Evolutionary conservation across 1,140 invertebrate species (phyloP), one percentile per base, ranked within the genome.

Genomic region (Drosophila sturtevanti): DNA sequence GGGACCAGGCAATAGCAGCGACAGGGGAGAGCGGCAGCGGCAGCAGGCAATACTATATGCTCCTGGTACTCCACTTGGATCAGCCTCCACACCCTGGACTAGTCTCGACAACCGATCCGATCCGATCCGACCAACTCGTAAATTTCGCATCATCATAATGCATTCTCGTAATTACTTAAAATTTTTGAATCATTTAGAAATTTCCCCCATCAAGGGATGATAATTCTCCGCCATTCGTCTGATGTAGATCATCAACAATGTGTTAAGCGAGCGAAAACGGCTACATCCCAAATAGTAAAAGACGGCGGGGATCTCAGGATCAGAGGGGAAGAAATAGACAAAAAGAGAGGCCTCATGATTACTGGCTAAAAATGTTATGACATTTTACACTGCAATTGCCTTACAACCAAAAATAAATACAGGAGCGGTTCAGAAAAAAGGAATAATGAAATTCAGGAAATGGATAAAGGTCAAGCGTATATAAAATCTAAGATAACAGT

Each of bases 121-220:
- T 54, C 41, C 41, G 52, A 70, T 66, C 69, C 68, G 67, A 74
- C 67, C 70, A 70, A 77, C 70, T 89, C 81, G 85, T 81, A 85
- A 81, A 90, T 89, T 90, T 89, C 72, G 81, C 85, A 90, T 89
- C 85, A 89, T 89, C 84, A 89, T 89, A 89, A 89, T 89, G 85
- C 85, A 81, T 85, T 89, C 79, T 89, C 77, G 87, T 90, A 87
- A 90, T 90, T 90, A 84, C 87, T 87, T 90, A 85, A 79, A 72
- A 90, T 90, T 78, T 90, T 90, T 86, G 77, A 90, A 78, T 78
- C 87, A 90, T 90, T 89, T 89, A 73, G 78, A 85, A 85, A 85
- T 78, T 72, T 73, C 74, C 60, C 65, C 63, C 80, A 31, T 6
- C 27, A 31, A 31, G 7, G 27, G 27, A 31, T 31, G 27, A 31